Evolutionary conservation across 2,797 vertebrate genomes (phyloP).

Genomic region (Xenentodon cancila): DNA sequence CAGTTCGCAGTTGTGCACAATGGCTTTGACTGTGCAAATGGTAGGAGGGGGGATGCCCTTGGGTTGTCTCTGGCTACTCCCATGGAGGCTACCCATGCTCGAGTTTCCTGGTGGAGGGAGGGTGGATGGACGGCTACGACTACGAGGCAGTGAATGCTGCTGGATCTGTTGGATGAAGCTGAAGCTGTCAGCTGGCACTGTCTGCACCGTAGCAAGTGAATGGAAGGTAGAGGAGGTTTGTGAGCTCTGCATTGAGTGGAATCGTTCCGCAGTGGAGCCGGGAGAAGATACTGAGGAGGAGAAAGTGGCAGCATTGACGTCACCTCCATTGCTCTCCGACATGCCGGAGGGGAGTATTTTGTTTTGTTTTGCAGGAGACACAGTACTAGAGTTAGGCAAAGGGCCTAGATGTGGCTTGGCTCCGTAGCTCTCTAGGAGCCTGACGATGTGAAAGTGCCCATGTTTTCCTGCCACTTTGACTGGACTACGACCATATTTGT

Average conservation of each 20-base stretch:
- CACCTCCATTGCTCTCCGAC: constrained; percentile 45
- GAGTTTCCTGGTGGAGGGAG: constrained; percentile 71
- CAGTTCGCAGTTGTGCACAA: constrained; percentile 63
- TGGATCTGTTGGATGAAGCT: constrained; percentile 86
- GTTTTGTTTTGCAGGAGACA: constrained; percentile 60
- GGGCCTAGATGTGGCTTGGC: constrained; percentile 76
- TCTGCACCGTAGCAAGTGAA: constrained; percentile 82
- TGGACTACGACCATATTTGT: constrained; percentile 83
- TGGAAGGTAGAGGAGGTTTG: constrained; percentile 82
- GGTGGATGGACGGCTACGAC: constrained; percentile 80
- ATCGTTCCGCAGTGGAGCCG: constrained; percentile 78
- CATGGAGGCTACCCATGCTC: constrained; percentile 66
- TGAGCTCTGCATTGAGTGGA: constrained; percentile 82
- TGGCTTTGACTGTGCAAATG: constrained; percentile 63
- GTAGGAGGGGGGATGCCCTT: constrained; percentile 59
- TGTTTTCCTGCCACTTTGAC: constrained; percentile 82
- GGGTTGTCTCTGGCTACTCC: constrained; percentile 62
- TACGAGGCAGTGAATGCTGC: constrained; percentile 84
- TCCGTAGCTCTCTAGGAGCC: constrained; percentile 80
- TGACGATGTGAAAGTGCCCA: constrained; percentile 76
- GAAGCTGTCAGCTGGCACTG: constrained; percentile 82
- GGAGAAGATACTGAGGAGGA: constrained; percentile 81
- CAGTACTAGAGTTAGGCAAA: constrained; percentile 55
- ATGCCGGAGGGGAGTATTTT: constrained; percentile 57
- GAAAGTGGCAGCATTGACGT: constrained; percentile 53